phyloP scores from a whole-genome alignment of 2,888 invertebrate species.

The Papilio protenor region DNA sequence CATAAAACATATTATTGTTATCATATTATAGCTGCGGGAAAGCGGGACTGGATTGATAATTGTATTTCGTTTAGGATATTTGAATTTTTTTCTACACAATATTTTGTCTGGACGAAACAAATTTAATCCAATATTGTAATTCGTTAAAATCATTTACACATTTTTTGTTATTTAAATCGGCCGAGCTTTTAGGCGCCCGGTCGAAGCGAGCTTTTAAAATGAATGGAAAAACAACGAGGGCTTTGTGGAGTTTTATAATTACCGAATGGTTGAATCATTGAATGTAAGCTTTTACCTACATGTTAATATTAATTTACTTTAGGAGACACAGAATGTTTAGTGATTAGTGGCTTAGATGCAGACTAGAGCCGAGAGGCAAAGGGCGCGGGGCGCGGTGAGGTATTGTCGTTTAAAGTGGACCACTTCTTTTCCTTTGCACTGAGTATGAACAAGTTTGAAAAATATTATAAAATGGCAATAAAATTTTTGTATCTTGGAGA shows the following conservation, averaged over 20 bases:
- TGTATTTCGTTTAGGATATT: neutral
- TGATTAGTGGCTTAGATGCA: too few species aligned
- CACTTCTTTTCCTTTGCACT: conserved; percentile 1
- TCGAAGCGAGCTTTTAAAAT: conserved; percentile 6
- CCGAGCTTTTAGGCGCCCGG: conserved; percentile 5
- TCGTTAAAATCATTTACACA: conserved; percentile 17
- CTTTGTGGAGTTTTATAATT: conserved; percentile 18
- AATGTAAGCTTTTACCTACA: too few species aligned
- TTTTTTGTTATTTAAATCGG: conserved; percentile 23
- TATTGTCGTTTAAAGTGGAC: neutral
- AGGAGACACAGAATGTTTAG: too few species aligned
- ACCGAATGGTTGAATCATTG: neutral
- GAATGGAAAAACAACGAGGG: conserved; percentile 19
- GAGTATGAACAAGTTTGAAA: neutral
- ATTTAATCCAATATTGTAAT: conserved; percentile 16
- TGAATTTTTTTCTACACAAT: neutral
- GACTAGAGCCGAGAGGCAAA: neutral
- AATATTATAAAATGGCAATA: conserved; percentile 16
- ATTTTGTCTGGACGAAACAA: neutral
- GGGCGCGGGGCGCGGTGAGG: neutral
- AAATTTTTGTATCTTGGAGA: neutral
- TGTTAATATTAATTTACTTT: too few species aligned
- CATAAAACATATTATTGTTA: neutral
- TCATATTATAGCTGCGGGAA: neutral
- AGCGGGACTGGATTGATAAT: neutral